Conservation (phyloP, 92 coral and sea anemone species). For the Phenganax marumi region DNA sequence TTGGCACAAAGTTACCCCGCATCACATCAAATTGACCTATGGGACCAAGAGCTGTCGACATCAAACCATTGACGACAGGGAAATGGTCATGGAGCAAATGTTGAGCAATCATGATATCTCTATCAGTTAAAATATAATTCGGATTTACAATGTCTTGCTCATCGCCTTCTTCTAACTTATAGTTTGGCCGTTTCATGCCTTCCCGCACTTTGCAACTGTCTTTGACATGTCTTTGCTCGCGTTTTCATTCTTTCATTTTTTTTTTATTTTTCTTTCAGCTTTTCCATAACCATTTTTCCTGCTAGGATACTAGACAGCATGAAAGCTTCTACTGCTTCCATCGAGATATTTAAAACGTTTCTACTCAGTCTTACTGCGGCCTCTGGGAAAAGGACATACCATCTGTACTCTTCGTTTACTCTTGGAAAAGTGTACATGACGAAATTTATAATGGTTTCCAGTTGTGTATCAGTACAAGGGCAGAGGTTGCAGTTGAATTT, state of each 20-base stretch:
- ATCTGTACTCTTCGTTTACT: background rate
- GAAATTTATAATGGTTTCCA: background rate
- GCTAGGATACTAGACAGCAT: background rate
- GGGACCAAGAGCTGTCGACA: background rate
- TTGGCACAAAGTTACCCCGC: background rate
- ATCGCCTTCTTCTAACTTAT: background rate
- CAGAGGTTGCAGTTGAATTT: background rate
- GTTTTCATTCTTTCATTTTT: background rate
- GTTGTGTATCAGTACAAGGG: background rate
- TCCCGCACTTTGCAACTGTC: background rate
- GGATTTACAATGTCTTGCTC: background rate
- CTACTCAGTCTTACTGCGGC: background rate
- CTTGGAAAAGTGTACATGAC: background rate
- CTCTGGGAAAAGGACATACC: background rate
- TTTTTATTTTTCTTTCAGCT: background rate
- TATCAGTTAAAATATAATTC: background rate
- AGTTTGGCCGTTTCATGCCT: background rate
- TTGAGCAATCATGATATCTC: background rate
- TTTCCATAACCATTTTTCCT: background rate
- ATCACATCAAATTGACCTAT: conserved; percentile 1
- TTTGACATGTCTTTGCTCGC: background rate
- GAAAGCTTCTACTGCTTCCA: background rate
- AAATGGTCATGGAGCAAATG: background rate
- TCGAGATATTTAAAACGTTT: background rate
- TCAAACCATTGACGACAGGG: background rate